These are phyloP conservation scores for Myopa tessellatipennis DNA, from an alignment of 2,888 invertebrate species.

Conservation along the genomic window DNA sequence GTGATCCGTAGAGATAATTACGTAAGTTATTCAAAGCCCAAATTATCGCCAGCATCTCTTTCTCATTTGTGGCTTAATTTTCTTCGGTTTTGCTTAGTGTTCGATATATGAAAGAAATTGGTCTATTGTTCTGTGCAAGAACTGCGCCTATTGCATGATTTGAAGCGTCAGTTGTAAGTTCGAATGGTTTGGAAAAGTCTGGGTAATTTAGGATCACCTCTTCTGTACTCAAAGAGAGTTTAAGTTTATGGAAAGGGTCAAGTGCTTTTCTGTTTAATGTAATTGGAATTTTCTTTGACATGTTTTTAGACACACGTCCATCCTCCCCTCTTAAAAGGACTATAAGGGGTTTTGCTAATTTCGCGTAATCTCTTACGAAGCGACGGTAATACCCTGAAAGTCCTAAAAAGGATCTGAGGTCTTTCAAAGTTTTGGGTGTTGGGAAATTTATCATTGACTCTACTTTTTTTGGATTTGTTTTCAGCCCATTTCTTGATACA, in stretches of 20 bases:
- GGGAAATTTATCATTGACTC: conserved; percentile 11
- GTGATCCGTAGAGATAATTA: too few relatives aligned
- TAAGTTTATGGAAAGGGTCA: neutral
- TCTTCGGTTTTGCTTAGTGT: too few relatives aligned
- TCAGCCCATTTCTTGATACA: neutral
- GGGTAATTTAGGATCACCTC: neutral
- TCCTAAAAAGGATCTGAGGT: conserved; percentile 25
- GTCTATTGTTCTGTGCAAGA: conserved; percentile 12
- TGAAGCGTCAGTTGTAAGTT: neutral
- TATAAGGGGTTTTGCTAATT: conserved; percentile 22
- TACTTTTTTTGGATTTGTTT: conserved; percentile 15
- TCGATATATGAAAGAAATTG: too few relatives aligned
- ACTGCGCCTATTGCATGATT: conserved; percentile 17
- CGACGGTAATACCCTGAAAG: conserved; percentile 24
- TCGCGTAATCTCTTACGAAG: conserved; percentile 17
- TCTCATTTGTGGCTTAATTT: too few relatives aligned
- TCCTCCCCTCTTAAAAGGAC: conserved; percentile 24
- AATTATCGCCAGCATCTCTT: too few relatives aligned
- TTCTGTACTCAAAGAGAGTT: neutral
- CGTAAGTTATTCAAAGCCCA: too few relatives aligned
- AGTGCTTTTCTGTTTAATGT: neutral
- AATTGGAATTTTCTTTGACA: conserved; percentile 1
- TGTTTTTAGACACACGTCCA: conserved; percentile 11
- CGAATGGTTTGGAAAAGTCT: neutral
- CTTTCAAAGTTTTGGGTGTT: conserved; percentile 10